Evolutionary conservation across 2,888 invertebrate species (phyloP).

Genomic region (Lepas anatifera): DNA sequence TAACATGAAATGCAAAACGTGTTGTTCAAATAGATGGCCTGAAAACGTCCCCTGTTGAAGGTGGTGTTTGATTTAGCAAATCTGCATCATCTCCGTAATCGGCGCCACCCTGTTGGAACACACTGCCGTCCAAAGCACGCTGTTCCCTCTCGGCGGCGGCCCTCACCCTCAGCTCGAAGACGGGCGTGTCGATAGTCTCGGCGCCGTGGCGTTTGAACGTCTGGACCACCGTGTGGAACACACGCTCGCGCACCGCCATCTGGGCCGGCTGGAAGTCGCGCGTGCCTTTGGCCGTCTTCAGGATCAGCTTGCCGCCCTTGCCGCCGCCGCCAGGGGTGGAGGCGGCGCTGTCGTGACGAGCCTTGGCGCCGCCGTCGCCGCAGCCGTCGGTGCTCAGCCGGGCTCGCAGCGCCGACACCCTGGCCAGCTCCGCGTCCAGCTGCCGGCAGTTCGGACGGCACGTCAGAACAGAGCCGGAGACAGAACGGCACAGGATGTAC

Average conservation of each 20-base stretch:
- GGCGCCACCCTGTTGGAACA: too few relatives aligned
- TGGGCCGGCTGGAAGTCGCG: constrained; percentile 89
- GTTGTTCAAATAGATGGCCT: too few relatives aligned
- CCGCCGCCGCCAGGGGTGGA: too few relatives aligned
- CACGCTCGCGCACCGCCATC: constrained; percentile 74
- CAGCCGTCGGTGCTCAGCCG: constrained; percentile 28
- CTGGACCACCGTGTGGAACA: constrained; percentile 1
- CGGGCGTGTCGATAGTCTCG: constrained; percentile 94
- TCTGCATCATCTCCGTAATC: too few relatives aligned
- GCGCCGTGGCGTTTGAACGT: constrained; percentile 72
- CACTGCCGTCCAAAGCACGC: too few relatives aligned
- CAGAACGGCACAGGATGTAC: too few relatives aligned
- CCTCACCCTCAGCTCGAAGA: constrained; percentile 84
- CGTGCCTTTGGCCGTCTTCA: constrained; percentile 48
- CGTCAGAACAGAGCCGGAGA: too few relatives aligned
- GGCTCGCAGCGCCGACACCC: neutral
- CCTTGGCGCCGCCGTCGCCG: constrained; percentile 28
- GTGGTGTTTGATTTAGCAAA: too few relatives aligned
- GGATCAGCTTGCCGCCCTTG: constrained; percentile 26
- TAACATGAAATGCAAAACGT: too few relatives aligned
- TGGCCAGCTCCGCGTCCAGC: neutral
- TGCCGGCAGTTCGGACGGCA: neutral
- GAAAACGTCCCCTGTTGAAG: too few relatives aligned
- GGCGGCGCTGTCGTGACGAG: constrained; percentile 14
- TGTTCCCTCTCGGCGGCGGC: too few relatives aligned